phyloP scores from a whole-genome alignment of 2,113 vertebrate genomes.

The Macroglossus sobrinus region DNA sequence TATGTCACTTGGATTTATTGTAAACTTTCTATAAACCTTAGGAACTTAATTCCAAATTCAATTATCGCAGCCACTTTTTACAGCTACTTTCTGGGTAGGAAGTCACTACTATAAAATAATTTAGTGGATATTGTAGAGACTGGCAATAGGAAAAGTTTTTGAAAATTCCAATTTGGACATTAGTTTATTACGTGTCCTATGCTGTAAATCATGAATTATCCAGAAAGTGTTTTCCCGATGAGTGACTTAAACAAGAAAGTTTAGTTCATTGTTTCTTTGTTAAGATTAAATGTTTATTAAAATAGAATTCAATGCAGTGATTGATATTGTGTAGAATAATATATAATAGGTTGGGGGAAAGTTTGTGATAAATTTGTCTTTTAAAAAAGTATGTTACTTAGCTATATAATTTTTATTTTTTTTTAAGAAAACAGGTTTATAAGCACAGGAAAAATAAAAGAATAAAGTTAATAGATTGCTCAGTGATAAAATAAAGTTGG shows the following conservation, averaged over 20 bases:
- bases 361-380: background rate
- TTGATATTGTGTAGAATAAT: background rate
- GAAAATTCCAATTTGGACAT: background rate
- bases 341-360: background rate
- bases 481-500: background rate
- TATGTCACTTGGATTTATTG: background rate
- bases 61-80: background rate
- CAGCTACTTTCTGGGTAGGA: background rate
- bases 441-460: background rate
- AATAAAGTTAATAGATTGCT: background rate
- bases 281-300: background rate
- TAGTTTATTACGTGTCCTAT: background rate
- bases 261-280: background rate
- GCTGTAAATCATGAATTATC: background rate
- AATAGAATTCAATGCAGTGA: background rate
- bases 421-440: background rate
- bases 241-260: background rate
- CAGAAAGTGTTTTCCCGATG: background rate
- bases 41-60: background rate
- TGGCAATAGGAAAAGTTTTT: background rate
- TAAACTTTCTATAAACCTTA: background rate
- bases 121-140: background rate
- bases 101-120: background rate
- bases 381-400: background rate
- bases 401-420: background rate